Evolutionary conservation across 1,140 invertebrate genomes (phyloP).

Genomic region (Leptoteleia sp.): DNA sequence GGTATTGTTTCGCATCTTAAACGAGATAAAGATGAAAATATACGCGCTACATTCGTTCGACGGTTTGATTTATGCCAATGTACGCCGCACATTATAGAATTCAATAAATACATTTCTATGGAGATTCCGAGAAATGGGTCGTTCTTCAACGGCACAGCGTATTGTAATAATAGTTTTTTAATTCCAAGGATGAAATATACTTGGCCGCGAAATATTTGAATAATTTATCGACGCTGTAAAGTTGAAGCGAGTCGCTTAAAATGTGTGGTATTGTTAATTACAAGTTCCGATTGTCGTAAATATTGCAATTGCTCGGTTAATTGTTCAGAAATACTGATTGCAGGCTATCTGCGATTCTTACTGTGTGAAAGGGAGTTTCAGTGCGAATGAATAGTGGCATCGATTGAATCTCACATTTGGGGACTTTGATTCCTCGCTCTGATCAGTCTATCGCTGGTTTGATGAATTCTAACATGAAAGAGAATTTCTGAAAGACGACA

Average conservation of each 20-base stretch:
- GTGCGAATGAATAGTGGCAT: slow-evolving; percentile 12
- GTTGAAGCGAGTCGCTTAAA: not conserved
- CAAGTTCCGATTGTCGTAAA: too few relatives aligned
- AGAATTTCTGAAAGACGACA: slow-evolving; percentile 14
- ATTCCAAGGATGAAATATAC: slow-evolving; percentile 8
- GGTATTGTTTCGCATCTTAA: slow-evolving; percentile 48
- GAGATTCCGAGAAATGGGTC: slow-evolving; percentile 21
- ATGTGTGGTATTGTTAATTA: not conserved
- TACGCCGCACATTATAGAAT: slow-evolving; percentile 44
- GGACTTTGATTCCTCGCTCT: slow-evolving; percentile 5
- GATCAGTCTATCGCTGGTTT: slow-evolving; percentile 24
- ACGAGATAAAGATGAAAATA: slow-evolving; percentile 58
- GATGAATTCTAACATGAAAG: slow-evolving; percentile 24
- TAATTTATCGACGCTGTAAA: not conserved
- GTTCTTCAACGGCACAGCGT: slow-evolving; percentile 7
- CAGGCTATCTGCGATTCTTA: slow-evolving; percentile 3
- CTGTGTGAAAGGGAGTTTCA: slow-evolving; percentile 8
- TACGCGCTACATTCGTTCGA: slow-evolving; percentile 39
- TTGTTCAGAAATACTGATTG: slow-evolving; percentile 21
- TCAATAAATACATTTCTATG: slow-evolving; percentile 54
- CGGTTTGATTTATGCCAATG: slow-evolving; percentile 52
- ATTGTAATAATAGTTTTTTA: slow-evolving; percentile 21
- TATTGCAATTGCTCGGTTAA: slow-evolving; percentile 4
- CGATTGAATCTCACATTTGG: slow-evolving; percentile 34
- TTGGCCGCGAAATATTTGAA: not conserved